A percentile compares a stretch with the other conserved stretches of the same genome.
phyloP scores from a whole-genome alignment of 2,888 invertebrate species.

The Ephialtes manifestator region DNA sequence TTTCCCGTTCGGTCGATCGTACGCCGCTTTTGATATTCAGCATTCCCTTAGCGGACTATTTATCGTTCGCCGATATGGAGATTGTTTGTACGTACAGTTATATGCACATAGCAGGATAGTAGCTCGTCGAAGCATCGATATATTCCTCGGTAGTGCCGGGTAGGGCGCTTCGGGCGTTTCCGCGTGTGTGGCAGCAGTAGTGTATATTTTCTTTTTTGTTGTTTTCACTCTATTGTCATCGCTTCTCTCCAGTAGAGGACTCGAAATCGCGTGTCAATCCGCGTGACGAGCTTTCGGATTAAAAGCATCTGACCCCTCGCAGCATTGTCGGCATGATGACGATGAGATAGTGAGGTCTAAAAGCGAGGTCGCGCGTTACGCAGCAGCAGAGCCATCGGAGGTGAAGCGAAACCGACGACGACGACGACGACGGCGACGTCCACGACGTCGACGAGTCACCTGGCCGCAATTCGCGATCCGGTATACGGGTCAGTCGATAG shows the following conservation, averaged over 20 bases:
- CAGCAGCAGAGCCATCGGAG: constrained; percentile 16
- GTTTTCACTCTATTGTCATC: background rate
- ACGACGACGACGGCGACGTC: constrained; percentile 25
- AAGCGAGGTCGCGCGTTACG: constrained; percentile 59
- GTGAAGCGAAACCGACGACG: constrained; percentile 30
- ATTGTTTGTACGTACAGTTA: background rate
- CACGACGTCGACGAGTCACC: constrained; percentile 27
- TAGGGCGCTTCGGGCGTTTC: constrained; percentile 24
- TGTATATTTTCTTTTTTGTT: background rate
- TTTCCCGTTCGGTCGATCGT: constrained; percentile 50
- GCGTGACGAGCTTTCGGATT: constrained; percentile 43
- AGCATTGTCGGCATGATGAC: background rate
- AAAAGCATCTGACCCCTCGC: constrained; percentile 25
- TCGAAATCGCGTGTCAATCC: constrained; percentile 47
- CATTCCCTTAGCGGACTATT: background rate
- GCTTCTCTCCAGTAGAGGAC: background rate
- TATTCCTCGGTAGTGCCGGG: background rate
- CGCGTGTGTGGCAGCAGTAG: background rate
- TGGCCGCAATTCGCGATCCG: constrained; percentile 36
- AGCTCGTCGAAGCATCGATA: background rate
- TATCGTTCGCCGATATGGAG: constrained; percentile 8
- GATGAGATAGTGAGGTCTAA: constrained; percentile 45
- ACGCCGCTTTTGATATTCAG: background rate
- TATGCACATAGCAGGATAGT: background rate
- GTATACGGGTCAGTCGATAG: constrained; percentile 70